Evolutionary conservation across 1,140 invertebrate species (phyloP).

Genomic region (Drosophila sechellia): DNA sequence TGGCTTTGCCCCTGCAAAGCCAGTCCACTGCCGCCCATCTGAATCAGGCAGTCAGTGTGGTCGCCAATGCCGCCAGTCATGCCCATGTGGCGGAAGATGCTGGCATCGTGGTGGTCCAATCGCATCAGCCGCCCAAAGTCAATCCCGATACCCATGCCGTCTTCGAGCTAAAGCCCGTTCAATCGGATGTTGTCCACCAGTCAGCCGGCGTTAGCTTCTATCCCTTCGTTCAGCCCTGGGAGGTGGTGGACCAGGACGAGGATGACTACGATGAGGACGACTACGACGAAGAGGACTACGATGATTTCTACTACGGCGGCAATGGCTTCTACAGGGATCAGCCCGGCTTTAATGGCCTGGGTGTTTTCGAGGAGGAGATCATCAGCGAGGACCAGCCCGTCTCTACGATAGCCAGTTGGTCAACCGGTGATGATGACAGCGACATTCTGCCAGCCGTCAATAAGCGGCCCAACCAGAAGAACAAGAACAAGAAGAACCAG

Average conservation of each 20-base stretch:
- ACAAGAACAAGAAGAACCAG: slow-evolving; percentile 35
- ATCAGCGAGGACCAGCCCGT: slow-evolving; percentile 41
- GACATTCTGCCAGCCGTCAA: slow-evolving; percentile 47
- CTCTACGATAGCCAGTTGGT: slow-evolving; percentile 60
- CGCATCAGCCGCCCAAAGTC: slow-evolving; percentile 72
- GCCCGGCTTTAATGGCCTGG: slow-evolving; percentile 29
- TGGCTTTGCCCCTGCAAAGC: slow-evolving; percentile 36
- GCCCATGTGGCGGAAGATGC: slow-evolving; percentile 67
- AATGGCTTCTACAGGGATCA: slow-evolving; percentile 19
- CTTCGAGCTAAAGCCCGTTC: slow-evolving; percentile 73
- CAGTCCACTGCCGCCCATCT: slow-evolving; percentile 25
- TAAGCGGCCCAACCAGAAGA: slow-evolving; percentile 30
- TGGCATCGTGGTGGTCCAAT: slow-evolving; percentile 72
- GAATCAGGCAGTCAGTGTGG: slow-evolving; percentile 58
- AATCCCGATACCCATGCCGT: slow-evolving; percentile 79
- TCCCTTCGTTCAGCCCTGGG: slow-evolving; percentile 28
- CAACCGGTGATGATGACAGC: slow-evolving; percentile 52
- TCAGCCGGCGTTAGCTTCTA: slow-evolving; percentile 22
- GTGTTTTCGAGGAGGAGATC: slow-evolving; percentile 53
- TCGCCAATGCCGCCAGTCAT: slow-evolving; percentile 60
- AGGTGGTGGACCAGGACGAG: slow-evolving; percentile 16
- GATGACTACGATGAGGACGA: slow-evolving; percentile 36
- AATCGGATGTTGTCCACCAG: slow-evolving; percentile 7
- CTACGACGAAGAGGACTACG: slow-evolving; percentile 38
- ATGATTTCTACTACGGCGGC: slow-evolving; percentile 44